Conservation (phyloP, 2,113 vertebrate species). For the Balaeniceps rex region DNA sequence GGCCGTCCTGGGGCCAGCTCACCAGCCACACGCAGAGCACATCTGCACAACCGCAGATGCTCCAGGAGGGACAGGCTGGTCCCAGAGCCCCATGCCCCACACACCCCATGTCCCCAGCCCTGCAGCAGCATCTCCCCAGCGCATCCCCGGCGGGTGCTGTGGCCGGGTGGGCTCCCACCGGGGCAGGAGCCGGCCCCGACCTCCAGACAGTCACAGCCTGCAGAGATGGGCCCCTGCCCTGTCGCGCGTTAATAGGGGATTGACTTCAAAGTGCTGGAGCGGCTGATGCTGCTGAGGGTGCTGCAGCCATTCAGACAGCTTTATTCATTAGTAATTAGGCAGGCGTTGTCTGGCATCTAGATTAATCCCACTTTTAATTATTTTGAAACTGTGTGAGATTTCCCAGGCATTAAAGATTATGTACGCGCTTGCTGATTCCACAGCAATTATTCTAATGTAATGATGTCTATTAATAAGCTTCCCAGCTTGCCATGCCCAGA, state of each 20-base stretch:
- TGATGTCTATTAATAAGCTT: conserved; percentile 23
- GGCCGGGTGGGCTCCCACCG: not conserved
- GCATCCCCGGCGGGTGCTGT: rapidly evolving
- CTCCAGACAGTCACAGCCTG: not conserved
- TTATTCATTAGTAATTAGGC: conserved; percentile 27
- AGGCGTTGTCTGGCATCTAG: conserved; percentile 36
- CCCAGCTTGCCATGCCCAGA: conserved; percentile 25
- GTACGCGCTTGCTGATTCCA: not conserved
- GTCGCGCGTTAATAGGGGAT: rapidly evolving
- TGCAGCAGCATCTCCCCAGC: not conserved
- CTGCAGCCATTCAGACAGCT: conserved; percentile 6
- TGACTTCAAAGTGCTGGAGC: not conserved
- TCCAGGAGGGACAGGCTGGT: not conserved
- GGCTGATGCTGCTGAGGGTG: not conserved
- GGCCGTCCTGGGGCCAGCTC: not conserved
- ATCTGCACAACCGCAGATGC: not conserved
- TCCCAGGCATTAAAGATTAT: conserved; percentile 55
- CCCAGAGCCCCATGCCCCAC: rapidly evolving
- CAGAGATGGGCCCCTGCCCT: not conserved
- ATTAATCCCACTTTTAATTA: conserved; percentile 64
- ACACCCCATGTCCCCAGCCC: rapidly evolving
- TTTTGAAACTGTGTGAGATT: conserved; percentile 55
- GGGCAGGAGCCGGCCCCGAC: not conserved
- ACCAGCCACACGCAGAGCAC: not conserved
- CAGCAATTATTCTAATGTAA: conserved; percentile 55